phyloP scores from a whole-genome alignment of 2,888 invertebrate genomes.

The Leptinotarsa juncta region DNA sequence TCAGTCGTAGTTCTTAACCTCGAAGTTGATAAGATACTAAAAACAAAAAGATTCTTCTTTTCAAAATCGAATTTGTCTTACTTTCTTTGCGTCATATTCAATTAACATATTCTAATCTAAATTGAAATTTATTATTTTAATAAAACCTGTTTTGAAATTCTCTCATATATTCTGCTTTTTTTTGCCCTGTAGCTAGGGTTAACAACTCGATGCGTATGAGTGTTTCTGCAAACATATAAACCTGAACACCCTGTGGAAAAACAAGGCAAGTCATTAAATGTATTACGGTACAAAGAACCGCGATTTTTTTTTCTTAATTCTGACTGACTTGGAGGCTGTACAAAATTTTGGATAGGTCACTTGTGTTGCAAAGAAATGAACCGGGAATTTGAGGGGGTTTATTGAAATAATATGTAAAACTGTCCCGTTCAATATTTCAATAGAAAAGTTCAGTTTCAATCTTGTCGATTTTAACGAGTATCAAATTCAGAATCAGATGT shows the following conservation, averaged over 20 bases:
- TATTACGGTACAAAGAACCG: constrained; percentile 23
- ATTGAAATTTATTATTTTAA: constrained; percentile 19
- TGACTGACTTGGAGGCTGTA: constrained; percentile 49
- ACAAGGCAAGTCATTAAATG: constrained; percentile 63
- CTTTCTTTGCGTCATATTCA: constrained; percentile 2
- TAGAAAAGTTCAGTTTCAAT: background rate
- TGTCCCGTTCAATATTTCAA: background rate
- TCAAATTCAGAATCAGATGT: background rate
- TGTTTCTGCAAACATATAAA: constrained; percentile 59
- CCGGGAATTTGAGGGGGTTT: background rate
- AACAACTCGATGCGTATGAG: constrained; percentile 61
- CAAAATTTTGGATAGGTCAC: constrained; percentile 36
- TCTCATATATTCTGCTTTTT: constrained; percentile 60
- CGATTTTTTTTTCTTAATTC: constrained; percentile 41
- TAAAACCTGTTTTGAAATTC: constrained; percentile 40
- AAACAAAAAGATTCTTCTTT: too few species aligned
- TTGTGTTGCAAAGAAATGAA: background rate
- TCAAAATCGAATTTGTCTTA: background rate
- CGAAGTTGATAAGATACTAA: too few species aligned
- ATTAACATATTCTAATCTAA: constrained; percentile 9
- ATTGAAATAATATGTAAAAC: background rate
- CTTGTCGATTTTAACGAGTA: background rate
- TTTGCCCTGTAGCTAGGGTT: constrained; percentile 67
- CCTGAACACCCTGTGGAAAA: constrained; percentile 63
- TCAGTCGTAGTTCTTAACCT: too few species aligned